Conservation (phyloP, 2,888 invertebrate genomes). For the Aspidiotus rigidus region DNA sequence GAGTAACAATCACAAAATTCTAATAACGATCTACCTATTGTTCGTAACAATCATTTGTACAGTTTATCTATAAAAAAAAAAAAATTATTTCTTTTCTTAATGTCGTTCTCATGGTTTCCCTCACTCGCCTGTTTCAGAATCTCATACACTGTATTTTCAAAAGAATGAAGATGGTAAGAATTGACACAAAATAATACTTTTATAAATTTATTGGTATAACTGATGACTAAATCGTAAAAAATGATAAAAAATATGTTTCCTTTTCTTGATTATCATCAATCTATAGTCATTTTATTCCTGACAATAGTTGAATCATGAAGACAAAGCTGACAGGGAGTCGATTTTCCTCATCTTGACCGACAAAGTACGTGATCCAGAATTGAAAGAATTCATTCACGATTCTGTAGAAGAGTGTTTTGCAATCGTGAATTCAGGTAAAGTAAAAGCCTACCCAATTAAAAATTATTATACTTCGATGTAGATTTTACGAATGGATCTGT, state of each 20-base stretch:
- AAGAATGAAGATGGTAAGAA: constrained; percentile 40
- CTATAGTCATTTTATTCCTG: not conserved
- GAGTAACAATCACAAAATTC: too few relatives aligned
- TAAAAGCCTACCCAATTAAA: not conserved
- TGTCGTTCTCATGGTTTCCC: too few relatives aligned
- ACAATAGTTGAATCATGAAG: constrained; percentile 38
- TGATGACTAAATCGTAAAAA: not conserved
- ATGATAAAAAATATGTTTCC: too few relatives aligned
- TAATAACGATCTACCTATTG: too few relatives aligned
- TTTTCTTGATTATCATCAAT: not conserved
- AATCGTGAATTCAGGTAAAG: constrained; percentile 35
- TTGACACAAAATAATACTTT: not conserved
- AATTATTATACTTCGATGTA: too few relatives aligned
- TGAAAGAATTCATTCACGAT: constrained; percentile 40
- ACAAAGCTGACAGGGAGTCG: constrained; percentile 38
- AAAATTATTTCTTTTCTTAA: too few relatives aligned
- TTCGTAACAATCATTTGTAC: too few relatives aligned
- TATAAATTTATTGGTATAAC: not conserved
- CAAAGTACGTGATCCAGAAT: constrained; percentile 39
- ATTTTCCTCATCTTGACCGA: constrained; percentile 39
- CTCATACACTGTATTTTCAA: constrained; percentile 40
- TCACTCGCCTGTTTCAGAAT: constrained; percentile 38
- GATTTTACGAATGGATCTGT: too few relatives aligned
- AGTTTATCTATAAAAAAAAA: too few relatives aligned
- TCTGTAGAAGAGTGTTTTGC: constrained; percentile 41